Evolutionary conservation across 2,797 vertebrate species (phyloP).

Genomic region (Takifugu ocellatus): DNA sequence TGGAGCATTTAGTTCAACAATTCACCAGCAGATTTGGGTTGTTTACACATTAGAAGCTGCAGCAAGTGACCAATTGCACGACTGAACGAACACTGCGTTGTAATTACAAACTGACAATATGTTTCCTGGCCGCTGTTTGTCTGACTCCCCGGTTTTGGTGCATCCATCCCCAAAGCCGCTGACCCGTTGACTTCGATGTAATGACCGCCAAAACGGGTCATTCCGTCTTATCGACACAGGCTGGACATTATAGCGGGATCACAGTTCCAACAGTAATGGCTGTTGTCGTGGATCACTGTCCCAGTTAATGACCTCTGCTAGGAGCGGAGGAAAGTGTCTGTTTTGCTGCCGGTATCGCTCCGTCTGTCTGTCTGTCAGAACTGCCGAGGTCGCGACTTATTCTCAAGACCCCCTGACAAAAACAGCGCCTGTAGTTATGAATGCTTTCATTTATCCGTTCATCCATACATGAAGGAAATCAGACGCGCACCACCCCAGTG

Average conservation of each 20-base stretch:
- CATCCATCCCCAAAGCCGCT: conserved; percentile 45
- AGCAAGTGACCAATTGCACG: conserved; percentile 32
- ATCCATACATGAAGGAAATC: conserved; percentile 40
- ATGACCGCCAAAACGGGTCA: conserved; percentile 61
- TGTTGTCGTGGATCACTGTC: conserved; percentile 60
- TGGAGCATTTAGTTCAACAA: no score
- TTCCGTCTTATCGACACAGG: conserved; percentile 56
- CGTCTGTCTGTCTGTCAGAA: conserved; percentile 38
- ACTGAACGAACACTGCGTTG: conserved; percentile 47
- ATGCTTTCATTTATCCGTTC: conserved; percentile 42
- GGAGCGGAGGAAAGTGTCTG: conserved; percentile 30
- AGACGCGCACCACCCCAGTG: conserved; percentile 22
- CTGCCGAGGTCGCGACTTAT: conserved; percentile 40
- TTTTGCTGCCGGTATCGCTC: conserved; percentile 26
- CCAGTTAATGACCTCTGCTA: conserved; percentile 60
- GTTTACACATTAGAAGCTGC: conserved; percentile 22
- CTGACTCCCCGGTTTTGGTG: conserved; percentile 18
- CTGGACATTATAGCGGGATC: conserved; percentile 54
- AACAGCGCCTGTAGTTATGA: conserved; percentile 30
- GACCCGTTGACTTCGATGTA: conserved; percentile 56
- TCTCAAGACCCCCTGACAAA: conserved; percentile 24
- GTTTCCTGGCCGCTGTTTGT: conserved; percentile 50
- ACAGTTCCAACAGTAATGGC: conserved; percentile 54
- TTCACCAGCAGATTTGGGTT: background rate
- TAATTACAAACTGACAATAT: conserved; percentile 67